A percentile compares a stretch with the other conserved stretches of the same genome.
Conservation (phyloP, 2,113 vertebrate species). For the Periophthalmus modestus region DNA sequence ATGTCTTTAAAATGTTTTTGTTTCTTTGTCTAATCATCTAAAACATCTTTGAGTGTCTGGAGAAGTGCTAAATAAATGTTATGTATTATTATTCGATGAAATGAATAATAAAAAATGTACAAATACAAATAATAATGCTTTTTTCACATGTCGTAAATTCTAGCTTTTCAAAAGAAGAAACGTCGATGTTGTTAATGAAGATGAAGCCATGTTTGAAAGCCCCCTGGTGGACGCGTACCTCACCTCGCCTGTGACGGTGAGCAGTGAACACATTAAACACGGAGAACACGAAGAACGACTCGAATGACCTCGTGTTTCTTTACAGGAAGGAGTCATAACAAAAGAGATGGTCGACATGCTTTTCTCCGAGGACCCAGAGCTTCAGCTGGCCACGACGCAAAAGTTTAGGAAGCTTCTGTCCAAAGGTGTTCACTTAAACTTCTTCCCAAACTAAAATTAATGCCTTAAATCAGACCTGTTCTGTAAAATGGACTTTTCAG, state of each 20-base stretch:
- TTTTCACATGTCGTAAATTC: background rate
- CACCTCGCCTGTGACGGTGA: conserved; percentile 84
- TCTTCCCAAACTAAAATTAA: background rate
- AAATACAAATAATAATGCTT: too few species aligned
- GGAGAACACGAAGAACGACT: background rate
- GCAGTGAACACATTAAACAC: conserved; percentile 31
- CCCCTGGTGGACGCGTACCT: conserved; percentile 89
- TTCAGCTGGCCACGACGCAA: conserved; percentile 93
- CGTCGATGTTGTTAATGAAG: conserved; percentile 91
- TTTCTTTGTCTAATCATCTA: too few species aligned
- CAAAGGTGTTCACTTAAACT: conserved; percentile 82
- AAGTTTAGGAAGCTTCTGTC: conserved; percentile 97
- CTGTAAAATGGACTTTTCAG: too few species aligned
- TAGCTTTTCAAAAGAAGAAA: conserved; percentile 98
- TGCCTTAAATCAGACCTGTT: background rate
- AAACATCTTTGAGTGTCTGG: too few species aligned
- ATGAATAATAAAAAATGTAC: too few species aligned
- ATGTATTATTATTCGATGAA: too few species aligned
- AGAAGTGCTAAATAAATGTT: too few species aligned
- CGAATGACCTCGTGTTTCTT: conserved; percentile 4
- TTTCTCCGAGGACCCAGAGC: conserved; percentile 94
- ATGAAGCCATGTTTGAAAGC: conserved; percentile 89
- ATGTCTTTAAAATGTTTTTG: too few species aligned
- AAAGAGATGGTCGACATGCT: conserved; percentile 98
- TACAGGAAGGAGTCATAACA: conserved; percentile 93